Conservation (phyloP, 2,113 vertebrate genomes). For the Hippocampus guttulatus region DNA sequence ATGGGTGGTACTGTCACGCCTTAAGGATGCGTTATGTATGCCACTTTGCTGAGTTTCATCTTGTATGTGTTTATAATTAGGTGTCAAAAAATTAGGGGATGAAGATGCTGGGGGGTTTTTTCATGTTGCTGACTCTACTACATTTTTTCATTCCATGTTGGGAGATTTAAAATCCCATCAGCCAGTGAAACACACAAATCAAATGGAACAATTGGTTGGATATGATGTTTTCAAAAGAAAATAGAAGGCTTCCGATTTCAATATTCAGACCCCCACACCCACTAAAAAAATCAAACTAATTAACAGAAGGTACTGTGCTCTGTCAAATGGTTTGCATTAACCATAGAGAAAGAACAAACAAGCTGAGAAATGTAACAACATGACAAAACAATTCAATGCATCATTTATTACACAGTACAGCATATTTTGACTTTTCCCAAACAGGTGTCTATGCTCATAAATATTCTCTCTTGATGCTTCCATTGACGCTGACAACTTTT, state of each 20-base stretch:
- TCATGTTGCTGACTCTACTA: no score
- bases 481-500: not conserved
- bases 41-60: conserved; percentile 11
- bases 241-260: not conserved
- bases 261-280: not conserved
- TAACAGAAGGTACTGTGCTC: not conserved
- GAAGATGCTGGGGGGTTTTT: not conserved
- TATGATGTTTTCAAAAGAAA: not conserved
- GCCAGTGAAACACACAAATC: not conserved
- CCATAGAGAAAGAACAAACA: not conserved
- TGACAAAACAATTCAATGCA: not conserved
- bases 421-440: not conserved
- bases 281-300: not conserved
- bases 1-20: not conserved
- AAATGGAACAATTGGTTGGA: not conserved
- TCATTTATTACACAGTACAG: not conserved
- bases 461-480: not conserved
- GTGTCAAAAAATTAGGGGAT: not conserved
- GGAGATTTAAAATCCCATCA: not conserved
- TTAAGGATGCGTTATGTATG: not conserved
- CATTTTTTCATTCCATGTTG: not conserved
- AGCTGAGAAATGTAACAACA: not conserved
- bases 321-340: not conserved
- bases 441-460: not conserved
- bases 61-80: not conserved